phyloP scores from a whole-genome alignment of 2,888 invertebrate species.

The Eristalis tenax region DNA sequence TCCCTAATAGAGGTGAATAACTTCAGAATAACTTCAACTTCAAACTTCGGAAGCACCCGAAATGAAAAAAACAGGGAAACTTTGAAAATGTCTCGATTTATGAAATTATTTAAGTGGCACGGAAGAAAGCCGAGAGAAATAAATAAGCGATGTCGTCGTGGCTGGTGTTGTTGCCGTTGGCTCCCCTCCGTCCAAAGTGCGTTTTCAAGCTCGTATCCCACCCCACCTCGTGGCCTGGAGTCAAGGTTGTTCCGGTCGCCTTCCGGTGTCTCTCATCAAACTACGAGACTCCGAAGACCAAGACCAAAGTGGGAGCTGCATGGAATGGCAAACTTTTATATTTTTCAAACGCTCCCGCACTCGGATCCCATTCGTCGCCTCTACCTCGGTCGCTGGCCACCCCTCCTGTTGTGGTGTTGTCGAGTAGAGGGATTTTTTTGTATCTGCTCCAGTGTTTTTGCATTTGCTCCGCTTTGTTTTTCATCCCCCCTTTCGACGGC shows the following conservation, averaged over 20 bases:
- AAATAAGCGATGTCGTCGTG: background rate
- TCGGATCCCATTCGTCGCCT: conserved; percentile 7
- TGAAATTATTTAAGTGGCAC: conserved; percentile 20
- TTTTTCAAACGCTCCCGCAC: conserved; percentile 5
- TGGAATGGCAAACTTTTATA: background rate
- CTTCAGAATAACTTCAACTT: conserved; percentile 17
- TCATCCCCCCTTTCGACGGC: conserved; percentile 13
- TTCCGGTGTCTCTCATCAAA: background rate
- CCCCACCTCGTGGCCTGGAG: background rate
- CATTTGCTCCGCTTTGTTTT: background rate
- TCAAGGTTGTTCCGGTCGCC: conserved; percentile 38
- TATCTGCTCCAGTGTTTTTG: background rate
- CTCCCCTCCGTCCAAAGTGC: conserved; percentile 5
- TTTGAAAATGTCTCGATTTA: conserved; percentile 25
- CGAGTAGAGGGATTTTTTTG: background rate
- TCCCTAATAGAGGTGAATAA: conserved; percentile 7
- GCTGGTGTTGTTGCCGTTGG: background rate
- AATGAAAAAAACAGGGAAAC: background rate
- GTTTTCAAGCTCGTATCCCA: background rate
- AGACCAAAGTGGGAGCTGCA: background rate
- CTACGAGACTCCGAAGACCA: background rate
- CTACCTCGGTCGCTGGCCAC: background rate
- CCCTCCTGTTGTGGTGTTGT: background rate
- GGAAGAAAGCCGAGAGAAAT: background rate
- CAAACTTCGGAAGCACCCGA: background rate